Conservation (phyloP, 2,113 vertebrate species). For the human region GRCh38 chrX:98432001-98432500, state of each 20-base stretch:
- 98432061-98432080: slow-evolving; percentile 2
- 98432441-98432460: background rate
- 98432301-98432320: slow-evolving; percentile 3
- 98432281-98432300: background rate
- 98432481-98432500: slow-evolving; percentile 48
- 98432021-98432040: background rate
- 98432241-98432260: background rate
- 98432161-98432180: background rate
- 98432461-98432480: background rate
- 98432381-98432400: slow-evolving; percentile 17
- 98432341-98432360: background rate
- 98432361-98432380: background rate
- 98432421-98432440: background rate
- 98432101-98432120: slow-evolving; percentile 40
- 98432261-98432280: background rate
- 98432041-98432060: background rate
- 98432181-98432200: background rate
- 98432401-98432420: background rate
- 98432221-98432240: background rate
- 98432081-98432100: background rate
- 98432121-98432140: background rate
- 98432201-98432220: background rate
- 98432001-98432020: background rate
- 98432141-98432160: background rate
- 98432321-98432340: background rate